A percentile compares a stretch with the other conserved stretches of the same genome.
These are phyloP conservation scores for Polia nebulosa DNA, from an alignment of 2,888 invertebrate genomes.

Conservation along the genomic window DNA sequence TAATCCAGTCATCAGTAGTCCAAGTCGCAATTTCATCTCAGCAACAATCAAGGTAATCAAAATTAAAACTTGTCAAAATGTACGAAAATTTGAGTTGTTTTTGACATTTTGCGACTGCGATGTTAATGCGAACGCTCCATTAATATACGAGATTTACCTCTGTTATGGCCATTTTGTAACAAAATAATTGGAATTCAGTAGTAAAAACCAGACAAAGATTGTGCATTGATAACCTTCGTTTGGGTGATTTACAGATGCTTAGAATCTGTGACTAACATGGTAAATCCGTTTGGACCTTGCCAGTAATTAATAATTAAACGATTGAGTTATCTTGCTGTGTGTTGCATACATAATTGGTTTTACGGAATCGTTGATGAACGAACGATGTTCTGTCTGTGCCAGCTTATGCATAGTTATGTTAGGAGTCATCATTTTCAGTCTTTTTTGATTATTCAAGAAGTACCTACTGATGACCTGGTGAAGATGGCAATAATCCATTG, in stretches of 20 bases:
- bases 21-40: too few relatives aligned
- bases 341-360: slow-evolving; percentile 29
- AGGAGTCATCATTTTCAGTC: not conserved
- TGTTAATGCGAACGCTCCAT: too few relatives aligned
- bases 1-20: too few relatives aligned
- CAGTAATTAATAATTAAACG: slow-evolving; percentile 50
- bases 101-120: too few relatives aligned
- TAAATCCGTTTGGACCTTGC: slow-evolving; percentile 38
- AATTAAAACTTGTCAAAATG: too few relatives aligned
- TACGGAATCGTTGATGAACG: slow-evolving; percentile 5
- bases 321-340: slow-evolving; percentile 33
- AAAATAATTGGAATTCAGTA: not conserved
- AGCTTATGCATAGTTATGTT: not conserved
- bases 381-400: not conserved
- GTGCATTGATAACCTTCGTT: slow-evolving; percentile 19
- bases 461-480: too few relatives aligned
- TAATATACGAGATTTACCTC: too few relatives aligned
- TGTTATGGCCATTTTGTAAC: not conserved
- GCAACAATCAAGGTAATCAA: too few relatives aligned
- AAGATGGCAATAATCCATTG: too few relatives aligned
- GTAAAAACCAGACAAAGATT: not conserved
- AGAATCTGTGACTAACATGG: slow-evolving; percentile 35
- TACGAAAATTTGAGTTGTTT: too few relatives aligned
- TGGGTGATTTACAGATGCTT: slow-evolving; percentile 2
- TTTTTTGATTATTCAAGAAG: not conserved